These are phyloP conservation scores for Stichodactyla mertensii DNA, from an alignment of 64 coral and sea anemone species.

Conservation along the genomic window DNA sequence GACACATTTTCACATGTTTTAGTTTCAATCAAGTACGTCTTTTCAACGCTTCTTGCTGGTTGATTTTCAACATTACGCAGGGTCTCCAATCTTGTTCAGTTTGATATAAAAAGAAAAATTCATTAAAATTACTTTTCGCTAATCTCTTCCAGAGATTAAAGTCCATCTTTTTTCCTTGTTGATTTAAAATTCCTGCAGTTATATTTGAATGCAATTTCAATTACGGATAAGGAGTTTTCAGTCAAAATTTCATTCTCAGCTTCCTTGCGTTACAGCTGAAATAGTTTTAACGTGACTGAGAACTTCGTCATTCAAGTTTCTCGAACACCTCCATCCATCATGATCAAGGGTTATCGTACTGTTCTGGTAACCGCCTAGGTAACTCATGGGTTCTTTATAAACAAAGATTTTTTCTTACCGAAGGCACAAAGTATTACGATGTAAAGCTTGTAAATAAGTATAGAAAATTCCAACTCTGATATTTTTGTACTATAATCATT, in stretches of 20 bases:
- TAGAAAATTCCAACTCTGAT: neutral
- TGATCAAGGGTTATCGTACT: slow-evolving; percentile 1
- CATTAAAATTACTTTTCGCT: too few species aligned
- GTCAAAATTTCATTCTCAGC: neutral
- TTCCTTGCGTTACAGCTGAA: neutral
- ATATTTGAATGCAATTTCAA: neutral
- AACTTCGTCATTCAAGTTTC: neutral
- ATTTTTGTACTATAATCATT: neutral
- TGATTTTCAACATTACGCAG: too few species aligned
- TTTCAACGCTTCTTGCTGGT: too few species aligned
- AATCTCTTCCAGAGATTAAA: too few species aligned
- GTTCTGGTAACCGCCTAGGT: neutral
- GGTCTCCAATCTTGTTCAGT: too few species aligned
- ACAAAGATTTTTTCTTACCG: neutral
- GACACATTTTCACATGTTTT: too few species aligned
- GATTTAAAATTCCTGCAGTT: neutral
- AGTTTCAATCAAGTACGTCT: too few species aligned
- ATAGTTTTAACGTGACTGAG: neutral
- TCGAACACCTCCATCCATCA: neutral
- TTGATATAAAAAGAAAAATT: too few species aligned
- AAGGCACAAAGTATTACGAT: neutral
- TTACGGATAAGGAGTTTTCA: neutral
- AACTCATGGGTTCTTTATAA: neutral
- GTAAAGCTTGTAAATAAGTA: neutral
- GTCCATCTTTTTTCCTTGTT: too few species aligned